Percentiles rank a stretch among this genome's conserved stretches.
Evolutionary conservation across 92 coral and sea anemone genomes (phyloP).

Genomic region (Montipora capitata): DNA sequence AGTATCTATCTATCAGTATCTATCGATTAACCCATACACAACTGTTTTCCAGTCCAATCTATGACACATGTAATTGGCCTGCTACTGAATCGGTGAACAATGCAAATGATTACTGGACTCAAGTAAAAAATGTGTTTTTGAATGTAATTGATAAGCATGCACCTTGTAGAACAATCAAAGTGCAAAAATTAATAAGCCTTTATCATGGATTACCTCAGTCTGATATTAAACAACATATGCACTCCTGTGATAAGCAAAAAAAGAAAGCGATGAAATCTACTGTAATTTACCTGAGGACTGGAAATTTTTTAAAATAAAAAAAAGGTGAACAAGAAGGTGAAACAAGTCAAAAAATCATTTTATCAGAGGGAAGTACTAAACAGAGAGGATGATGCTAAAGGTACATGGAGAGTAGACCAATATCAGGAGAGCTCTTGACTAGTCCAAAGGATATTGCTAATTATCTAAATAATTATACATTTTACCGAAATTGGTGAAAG

Average conservation of each 20-base stretch:
- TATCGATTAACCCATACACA: no score
- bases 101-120: constrained; percentile 35
- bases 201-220: constrained; percentile 65
- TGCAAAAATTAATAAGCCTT: constrained; percentile 54
- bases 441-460: no score
- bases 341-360: constrained; percentile 42
- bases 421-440: no score
- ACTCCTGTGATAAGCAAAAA: constrained; percentile 22
- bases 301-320: constrained; percentile 28
- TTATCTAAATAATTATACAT: no score
- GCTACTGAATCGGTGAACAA: background rate
- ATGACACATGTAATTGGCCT: constrained; percentile 45
- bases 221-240: constrained; percentile 37
- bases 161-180: constrained; percentile 50
- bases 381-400: constrained; percentile 51
- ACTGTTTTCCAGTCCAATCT: constrained; percentile 28
- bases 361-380: constrained; percentile 25
- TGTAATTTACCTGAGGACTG: constrained; percentile 44
- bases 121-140: constrained; percentile 66
- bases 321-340: constrained; percentile 53
- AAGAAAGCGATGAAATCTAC: constrained; percentile 58
- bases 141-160: constrained; percentile 61
- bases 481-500: no score
- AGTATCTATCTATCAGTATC: no score
- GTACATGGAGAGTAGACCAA: constrained; percentile 45